A percentile compares a stretch with the other conserved stretches of the same genome.
phyloP scores from a whole-genome alignment of 35 echinoderm and acorn worm species.

The Patiria miniata region DNA sequence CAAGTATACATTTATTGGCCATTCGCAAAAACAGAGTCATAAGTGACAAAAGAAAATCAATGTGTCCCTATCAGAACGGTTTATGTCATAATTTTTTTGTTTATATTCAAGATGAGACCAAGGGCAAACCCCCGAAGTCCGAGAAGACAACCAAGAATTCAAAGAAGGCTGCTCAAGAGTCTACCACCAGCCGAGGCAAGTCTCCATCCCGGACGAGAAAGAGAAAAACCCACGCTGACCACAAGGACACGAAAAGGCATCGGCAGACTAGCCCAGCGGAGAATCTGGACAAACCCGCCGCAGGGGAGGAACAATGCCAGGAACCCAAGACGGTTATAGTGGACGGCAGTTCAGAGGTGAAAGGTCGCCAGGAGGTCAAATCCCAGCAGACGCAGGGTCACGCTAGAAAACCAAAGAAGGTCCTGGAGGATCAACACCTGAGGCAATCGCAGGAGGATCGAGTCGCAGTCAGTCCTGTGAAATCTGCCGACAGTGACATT shows the following conservation, averaged over 20 bases:
- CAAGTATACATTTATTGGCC: no score
- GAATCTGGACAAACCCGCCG: not conserved
- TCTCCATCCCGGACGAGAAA: not conserved
- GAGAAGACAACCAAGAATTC: not conserved
- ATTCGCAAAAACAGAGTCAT: no score
- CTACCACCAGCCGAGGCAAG: not conserved
- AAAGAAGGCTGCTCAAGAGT: not conserved
- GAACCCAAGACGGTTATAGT: conserved; percentile 4
- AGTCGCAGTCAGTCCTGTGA: not conserved
- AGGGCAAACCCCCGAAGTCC: not conserved
- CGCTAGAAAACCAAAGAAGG: conserved; percentile 51
- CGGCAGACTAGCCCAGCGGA: not conserved
- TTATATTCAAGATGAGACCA: conserved; percentile 21
- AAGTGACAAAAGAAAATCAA: no score
- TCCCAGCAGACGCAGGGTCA: not conserved
- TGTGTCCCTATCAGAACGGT: no score
- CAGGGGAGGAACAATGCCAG: not conserved
- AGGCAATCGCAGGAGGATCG: not conserved
- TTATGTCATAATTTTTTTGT: not conserved
- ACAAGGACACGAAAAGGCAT: conserved; percentile 2
- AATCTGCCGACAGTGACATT: not conserved
- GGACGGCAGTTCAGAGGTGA: not conserved
- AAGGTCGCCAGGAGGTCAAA: conserved; percentile 2
- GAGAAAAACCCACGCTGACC: not conserved
- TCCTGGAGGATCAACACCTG: conserved; percentile 26